Evolutionary conservation across 1,140 invertebrate genomes (phyloP).

Genomic region (Caenorhabditis remanei): DNA sequence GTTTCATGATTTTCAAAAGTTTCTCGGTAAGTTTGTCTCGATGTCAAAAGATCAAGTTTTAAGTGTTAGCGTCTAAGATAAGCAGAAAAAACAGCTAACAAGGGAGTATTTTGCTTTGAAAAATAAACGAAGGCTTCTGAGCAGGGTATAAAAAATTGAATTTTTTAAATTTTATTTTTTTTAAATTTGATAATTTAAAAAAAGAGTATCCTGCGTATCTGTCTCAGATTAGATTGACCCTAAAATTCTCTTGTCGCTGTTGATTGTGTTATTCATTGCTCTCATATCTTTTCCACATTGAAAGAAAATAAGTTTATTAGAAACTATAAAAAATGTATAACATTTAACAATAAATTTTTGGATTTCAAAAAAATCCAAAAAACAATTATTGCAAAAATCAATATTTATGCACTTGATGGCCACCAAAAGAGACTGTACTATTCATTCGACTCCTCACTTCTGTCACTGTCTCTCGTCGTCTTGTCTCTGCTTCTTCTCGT

Average conservation of each 20-base stretch:
- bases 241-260: no score
- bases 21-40: not conserved
- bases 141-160: no score
- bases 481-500: not conserved
- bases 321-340: slow-evolving; percentile 16
- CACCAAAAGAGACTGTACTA: slow-evolving; percentile 32
- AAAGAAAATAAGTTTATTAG: not conserved
- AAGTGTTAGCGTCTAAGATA: no score
- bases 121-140: no score
- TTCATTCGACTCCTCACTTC: slow-evolving; percentile 44
- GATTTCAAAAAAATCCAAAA: not conserved
- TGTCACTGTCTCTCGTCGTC: slow-evolving; percentile 20
- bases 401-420: slow-evolving; percentile 39
- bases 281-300: no score
- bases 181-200: no score
- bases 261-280: no score
- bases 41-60: not conserved
- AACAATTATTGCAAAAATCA: not conserved
- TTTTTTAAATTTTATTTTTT: no score
- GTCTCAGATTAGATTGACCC: no score
- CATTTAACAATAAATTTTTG: not conserved
- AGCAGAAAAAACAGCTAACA: no score
- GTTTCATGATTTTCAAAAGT: slow-evolving; percentile 10
- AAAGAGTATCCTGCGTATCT: no score
- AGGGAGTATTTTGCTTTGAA: no score